Evolutionary conservation across 2,113 vertebrate genomes (phyloP), one percentile per base, ranked within the genome.

Genomic region (Xenus cinereus): DNA sequence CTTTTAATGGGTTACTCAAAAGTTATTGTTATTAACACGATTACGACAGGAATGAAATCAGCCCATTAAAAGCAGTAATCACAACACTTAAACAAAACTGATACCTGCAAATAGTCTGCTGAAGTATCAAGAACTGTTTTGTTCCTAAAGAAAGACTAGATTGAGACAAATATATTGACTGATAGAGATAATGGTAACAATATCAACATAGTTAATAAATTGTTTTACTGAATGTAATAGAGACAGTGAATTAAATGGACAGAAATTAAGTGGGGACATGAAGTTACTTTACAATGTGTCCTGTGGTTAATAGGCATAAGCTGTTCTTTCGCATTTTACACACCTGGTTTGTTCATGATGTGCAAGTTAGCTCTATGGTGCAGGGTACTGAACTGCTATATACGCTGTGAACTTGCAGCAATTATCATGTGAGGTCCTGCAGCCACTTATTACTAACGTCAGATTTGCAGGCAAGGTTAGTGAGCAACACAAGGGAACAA

Each of bases 21-120:
- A 97, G 86, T 85, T 90, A 94, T 82, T 87, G 86, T 85, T 90
- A 94, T 82, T 87, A 94, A 89, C 76, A 32, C 4, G 73, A 87
- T 26, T 87, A 89, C 75, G 75, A 62, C 48, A 87, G 72, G 45
- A 95, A 64, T 72, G 4, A 92, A 89, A 53, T 27, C 69, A 82
- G 62, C 20, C 45, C 7, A 4, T 69, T 35, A 45, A 64, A 84
- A 64, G 22, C 68, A 83, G 59, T 74, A 53, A 64, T 32, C 69
- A 53, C 43, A 69, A n/a, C 21, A 28, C 66, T 92, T 76, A 69
- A 84, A 73, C 37, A 53, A 64, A 89, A 54, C 45, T 37, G 59
- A 4, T 57, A 69, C 20, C 33, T 76, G 84, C 74, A 73, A 85
- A 81, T 33, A 62, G 37, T 30, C 63, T 84, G 69, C 83, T 82